A percentile compares a stretch with the other conserved stretches of the same genome.
phyloP scores from a whole-genome alignment of 1,140 invertebrate species.

The Cydia strobilella region DNA sequence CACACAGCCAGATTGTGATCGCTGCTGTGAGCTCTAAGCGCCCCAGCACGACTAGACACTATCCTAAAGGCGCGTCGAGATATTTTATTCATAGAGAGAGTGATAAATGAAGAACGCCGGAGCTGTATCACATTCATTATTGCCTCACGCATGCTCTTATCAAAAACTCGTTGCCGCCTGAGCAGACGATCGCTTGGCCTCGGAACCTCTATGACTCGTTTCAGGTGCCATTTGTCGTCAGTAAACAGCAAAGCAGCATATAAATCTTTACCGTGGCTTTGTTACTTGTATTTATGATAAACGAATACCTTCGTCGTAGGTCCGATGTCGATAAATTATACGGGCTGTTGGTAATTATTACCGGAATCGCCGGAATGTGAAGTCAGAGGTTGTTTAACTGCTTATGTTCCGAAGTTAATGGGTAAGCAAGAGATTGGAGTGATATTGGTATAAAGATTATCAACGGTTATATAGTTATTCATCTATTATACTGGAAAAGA shows the following conservation, averaged over 20 bases:
- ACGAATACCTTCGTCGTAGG: conserved; percentile 39
- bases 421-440: conserved; percentile 1
- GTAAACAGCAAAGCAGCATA: conserved; percentile 62
- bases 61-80: conserved; percentile 61
- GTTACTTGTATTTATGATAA: conserved; percentile 54
- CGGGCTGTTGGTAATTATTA: conserved; percentile 39
- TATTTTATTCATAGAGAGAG: conserved; percentile 73
- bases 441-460: conserved; percentile 11
- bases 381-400: conserved; percentile 30
- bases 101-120: conserved; percentile 71
- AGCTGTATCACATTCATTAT: conserved; percentile 75
- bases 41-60: conserved; percentile 54
- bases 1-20: conserved; percentile 55
- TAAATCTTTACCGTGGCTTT: conserved; percentile 59
- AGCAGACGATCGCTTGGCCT: conserved; percentile 56
- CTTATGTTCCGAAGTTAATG: conserved; percentile 16
- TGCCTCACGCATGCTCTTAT: conserved; percentile 69
- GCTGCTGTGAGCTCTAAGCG: conserved; percentile 47
- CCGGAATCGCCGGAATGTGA: conserved; percentile 29
- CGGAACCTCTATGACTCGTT: conserved; percentile 58
- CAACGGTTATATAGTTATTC: background rate
- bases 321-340: conserved; percentile 44
- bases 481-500: too few relatives aligned
- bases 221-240: conserved; percentile 62
- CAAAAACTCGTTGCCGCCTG: conserved; percentile 72